Evolutionary conservation across 1,140 invertebrate genomes (phyloP), one percentile per base, ranked within the genome.

Genomic region (Triops cancriformis): DNA sequence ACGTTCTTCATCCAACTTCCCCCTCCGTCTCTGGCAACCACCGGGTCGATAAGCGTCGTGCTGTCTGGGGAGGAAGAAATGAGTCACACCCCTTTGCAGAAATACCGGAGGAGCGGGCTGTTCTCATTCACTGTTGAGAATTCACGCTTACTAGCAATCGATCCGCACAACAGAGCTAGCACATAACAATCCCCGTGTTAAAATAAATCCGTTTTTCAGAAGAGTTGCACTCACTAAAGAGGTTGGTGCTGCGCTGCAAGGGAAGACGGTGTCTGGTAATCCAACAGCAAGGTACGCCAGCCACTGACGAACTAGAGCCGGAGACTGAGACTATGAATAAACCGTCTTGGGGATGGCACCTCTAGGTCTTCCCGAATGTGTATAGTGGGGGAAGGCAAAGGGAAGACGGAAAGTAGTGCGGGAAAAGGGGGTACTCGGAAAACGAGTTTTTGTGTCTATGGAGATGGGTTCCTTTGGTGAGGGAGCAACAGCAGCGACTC

Each of bases 61-160:
- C 51, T n/a, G 51, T 64, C 51, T 64, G 51, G 51, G 23, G 51
- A 64, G 23, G 51, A 64, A 64, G 51, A 64, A 64, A 64, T 64
- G 51, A 64, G 51, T 64, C 51, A 64, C 51, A 64, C 51, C 51
- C 51, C 14, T 23, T n/a, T 5, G 51, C 6, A 64, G 51, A 64
- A 64, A 64, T 64, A 37, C 31, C 31, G 31, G 31, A 37, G 51
- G 51, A 64, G 23, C 18, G 51, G 31, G 31, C 31, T 37, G 31
- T 37, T 37, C 31, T 37, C 31, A 37, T 37, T 37, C 31, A 37
- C 31, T 37, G 31, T 2, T 7, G 31, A 37, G 31, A 37, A 37
- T 37, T 37, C 2, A 37, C 31, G 31, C 31, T 37, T 7, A 37
- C 31, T 37, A 37, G 2, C 2, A 37, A 37, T 37, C 31, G 31